Percentiles rank a stretch among this genome's conserved stretches.
phyloP scores from a whole-genome alignment of 2,888 invertebrate genomes.

The Plebejus melissa region DNA sequence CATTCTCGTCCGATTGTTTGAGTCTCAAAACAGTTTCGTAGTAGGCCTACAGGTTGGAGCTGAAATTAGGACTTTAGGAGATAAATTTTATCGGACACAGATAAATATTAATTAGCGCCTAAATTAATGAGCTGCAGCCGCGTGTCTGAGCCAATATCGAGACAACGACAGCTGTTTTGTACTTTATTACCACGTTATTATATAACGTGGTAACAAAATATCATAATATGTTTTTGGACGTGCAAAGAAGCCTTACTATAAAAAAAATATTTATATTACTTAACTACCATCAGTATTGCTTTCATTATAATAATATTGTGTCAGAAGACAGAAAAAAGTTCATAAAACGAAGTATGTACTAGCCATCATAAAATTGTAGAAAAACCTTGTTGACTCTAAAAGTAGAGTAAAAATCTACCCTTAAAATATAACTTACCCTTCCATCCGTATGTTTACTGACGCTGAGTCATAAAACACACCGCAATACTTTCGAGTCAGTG shows the following conservation, averaged over 20 bases:
- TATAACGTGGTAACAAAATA: too few species aligned
- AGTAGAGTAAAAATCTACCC: conserved; percentile 9
- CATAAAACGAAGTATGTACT: neutral
- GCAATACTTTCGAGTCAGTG: conserved; percentile 13
- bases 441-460: conserved; percentile 18
- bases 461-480: conserved; percentile 24
- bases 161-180: neutral
- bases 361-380: too few species aligned
- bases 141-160: neutral
- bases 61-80: neutral
- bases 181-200: neutral
- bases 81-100: neutral
- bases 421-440: conserved; percentile 24
- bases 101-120: neutral
- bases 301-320: too few species aligned
- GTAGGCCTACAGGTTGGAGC: neutral
- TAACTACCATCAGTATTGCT: too few species aligned
- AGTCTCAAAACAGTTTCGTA: too few species aligned
- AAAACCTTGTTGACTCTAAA: neutral
- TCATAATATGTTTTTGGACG: too few species aligned
- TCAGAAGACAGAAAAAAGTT: neutral
- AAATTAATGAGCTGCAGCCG: neutral
- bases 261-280: too few species aligned
- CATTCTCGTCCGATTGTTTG: too few species aligned
- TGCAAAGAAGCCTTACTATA: too few species aligned